Percentiles rank a stretch among this genome's conserved stretches.
Evolutionary conservation across 2,888 invertebrate species (phyloP).

Genomic region (Eulithis prunata): DNA sequence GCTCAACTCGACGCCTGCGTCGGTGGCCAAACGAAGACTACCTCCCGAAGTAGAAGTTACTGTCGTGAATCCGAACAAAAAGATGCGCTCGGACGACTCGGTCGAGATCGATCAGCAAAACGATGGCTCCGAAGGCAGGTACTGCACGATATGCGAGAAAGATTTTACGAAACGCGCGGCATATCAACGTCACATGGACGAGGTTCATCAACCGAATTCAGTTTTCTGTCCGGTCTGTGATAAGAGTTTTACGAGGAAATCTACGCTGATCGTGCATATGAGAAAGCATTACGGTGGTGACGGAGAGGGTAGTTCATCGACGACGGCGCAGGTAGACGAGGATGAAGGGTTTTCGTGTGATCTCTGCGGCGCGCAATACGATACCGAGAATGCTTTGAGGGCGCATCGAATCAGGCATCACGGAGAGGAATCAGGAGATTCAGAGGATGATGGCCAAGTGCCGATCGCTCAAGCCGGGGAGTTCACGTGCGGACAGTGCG

Average conservation of each 20-base stretch:
- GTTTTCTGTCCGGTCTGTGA: constrained; percentile 86
- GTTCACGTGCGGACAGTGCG: constrained; percentile 82
- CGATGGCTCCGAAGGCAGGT: constrained; percentile 75
- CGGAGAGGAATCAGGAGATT: constrained; percentile 70
- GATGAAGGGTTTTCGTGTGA: constrained; percentile 81
- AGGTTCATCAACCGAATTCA: constrained; percentile 81
- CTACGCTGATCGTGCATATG: constrained; percentile 86
- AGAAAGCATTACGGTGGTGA: constrained; percentile 83
- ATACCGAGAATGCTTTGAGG: constrained; percentile 82
- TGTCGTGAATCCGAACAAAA: constrained; percentile 80
- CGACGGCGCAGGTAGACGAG: constrained; percentile 54
- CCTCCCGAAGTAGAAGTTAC: constrained; percentile 82
- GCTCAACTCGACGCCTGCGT: constrained; percentile 49
- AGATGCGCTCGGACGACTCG: constrained; percentile 75
- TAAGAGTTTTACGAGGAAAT: constrained; percentile 85
- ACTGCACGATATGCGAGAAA: constrained; percentile 85
- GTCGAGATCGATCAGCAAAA: constrained; percentile 75
- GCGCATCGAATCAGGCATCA: constrained; percentile 86
- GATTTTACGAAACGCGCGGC: constrained; percentile 85
- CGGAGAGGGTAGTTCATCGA: constrained; percentile 62
- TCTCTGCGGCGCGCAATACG: constrained; percentile 85
- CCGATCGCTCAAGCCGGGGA: constrained; percentile 71
- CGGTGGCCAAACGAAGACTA: constrained; percentile 68
- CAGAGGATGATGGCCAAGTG: constrained; percentile 68
- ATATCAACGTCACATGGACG: constrained; percentile 85